Conservation (phyloP, 2,113 vertebrate species). For the Phoxinus phoxinus region DNA sequence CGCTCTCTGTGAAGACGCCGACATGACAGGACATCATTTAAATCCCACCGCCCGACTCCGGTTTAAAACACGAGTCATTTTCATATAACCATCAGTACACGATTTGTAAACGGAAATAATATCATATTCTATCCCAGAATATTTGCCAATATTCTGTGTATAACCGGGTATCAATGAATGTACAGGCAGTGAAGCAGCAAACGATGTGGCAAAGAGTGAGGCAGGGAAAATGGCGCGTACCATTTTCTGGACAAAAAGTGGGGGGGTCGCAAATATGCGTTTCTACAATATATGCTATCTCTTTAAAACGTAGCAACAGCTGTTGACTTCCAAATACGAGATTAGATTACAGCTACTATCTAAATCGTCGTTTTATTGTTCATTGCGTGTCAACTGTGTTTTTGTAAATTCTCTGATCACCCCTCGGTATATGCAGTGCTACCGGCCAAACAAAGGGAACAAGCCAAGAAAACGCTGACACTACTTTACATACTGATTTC, state of each 20-base stretch:
- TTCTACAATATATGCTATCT: neutral
- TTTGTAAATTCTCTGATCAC: neutral
- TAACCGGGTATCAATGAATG: neutral
- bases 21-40: conserved; percentile 46
- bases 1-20: conserved; percentile 31
- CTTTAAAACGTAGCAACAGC: neutral
- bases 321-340: neutral
- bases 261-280: neutral
- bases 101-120: neutral
- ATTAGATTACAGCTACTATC: neutral
- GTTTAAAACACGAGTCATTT: neutral
- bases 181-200: conserved; percentile 1
- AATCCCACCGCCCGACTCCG: conserved; percentile 5
- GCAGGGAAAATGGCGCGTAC: conserved; percentile 46
- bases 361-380: neutral
- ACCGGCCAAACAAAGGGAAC: neutral
- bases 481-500: conserved; percentile 9
- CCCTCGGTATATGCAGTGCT: neutral
- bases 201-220: conserved; percentile 60
- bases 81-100: neutral
- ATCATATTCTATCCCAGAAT: neutral
- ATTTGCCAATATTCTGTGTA: too few relatives aligned
- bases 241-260: conserved; percentile 9
- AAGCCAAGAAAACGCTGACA: neutral
- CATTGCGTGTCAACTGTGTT: neutral